A percentile compares a stretch with the other conserved stretches of the same genome.
Conservation (phyloP, 2,888 invertebrate species). For the Drosophila flavopinicola region DNA sequence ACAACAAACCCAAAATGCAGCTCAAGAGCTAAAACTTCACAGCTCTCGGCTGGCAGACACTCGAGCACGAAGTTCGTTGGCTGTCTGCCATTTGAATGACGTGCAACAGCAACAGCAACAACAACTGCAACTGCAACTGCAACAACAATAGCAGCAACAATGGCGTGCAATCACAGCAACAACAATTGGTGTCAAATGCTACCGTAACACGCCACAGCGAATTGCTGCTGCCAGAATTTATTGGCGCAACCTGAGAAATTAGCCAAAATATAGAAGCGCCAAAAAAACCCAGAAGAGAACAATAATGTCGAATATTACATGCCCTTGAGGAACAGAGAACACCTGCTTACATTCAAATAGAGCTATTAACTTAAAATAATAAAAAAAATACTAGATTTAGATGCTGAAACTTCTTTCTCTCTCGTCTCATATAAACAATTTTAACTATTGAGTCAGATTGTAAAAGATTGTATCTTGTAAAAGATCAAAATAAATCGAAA, state of each 20-base stretch:
- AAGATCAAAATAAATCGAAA: too few relatives aligned
- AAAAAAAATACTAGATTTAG: too few relatives aligned
- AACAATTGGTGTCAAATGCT: constrained; percentile 80
- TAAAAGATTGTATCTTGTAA: too few relatives aligned
- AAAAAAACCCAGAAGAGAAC: neutral
- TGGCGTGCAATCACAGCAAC: constrained; percentile 68
- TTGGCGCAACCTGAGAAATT: constrained; percentile 54
- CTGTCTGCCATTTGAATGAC: constrained; percentile 81
- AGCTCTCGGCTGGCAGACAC: constrained; percentile 53
- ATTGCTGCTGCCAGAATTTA: constrained; percentile 48
- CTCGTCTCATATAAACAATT: too few relatives aligned
- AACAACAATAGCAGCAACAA: constrained; percentile 47
- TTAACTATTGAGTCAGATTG: too few relatives aligned
- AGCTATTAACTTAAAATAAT: too few relatives aligned
- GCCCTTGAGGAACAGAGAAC: constrained; percentile 1
- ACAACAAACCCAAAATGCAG: constrained; percentile 47
- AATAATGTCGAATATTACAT: neutral
- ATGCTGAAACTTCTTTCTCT: too few relatives aligned
- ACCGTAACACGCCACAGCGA: constrained; percentile 60
- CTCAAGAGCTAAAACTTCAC: constrained; percentile 48
- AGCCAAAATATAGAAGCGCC: constrained; percentile 34
- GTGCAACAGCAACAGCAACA: constrained; percentile 63
- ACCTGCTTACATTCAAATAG: too few relatives aligned
- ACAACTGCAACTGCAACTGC: constrained; percentile 12
- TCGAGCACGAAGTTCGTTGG: constrained; percentile 77